Base-by-base conservation (phyloP, 2,113 vertebrate species). In the Toxotes jaculatrix region DNA sequence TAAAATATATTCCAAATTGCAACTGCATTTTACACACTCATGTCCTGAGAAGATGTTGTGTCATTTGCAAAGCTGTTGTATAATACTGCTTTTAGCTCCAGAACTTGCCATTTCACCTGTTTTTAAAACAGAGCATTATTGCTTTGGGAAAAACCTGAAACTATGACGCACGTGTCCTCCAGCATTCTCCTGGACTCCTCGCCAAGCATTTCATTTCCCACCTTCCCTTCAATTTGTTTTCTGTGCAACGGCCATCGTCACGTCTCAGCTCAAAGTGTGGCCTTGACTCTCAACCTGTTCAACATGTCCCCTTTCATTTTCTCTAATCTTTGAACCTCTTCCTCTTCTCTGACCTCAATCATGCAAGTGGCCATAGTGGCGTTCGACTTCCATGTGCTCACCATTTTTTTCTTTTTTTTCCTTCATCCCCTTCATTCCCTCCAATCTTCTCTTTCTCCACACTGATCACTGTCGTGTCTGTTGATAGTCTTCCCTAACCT, bases 271-370 rank as follows among this genome's bases (percentile, higher is more conserved):
- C 49, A 27, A 57, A 77, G 67, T 43, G 23, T 40, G 32, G 7
- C 42, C 57, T 31, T 4, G 23, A 68, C 43, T 73, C 73, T 21
- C 9, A 21, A 70, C 56, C 57, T 63, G 51, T 72, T 62, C 42
- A n/a, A 21, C 62, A 14, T 40, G 59, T 77, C 77, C 21, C 45
- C 40, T 86, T 73, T 80, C 16, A 75, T 87, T 82, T 78, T 17
- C 69, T 84, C 53, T 65, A 79, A 86, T 82, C 57, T 69, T 32
- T 66, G 61, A 53, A 71, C 34, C 27, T 53, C 55, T 38, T 70
- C 51, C n/a, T 69, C 34, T 67, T 61, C 3, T 56, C 42, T 86
- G 80, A 87, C 88, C 80, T 86, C 81, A 81, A 77, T 88, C 88
- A 73, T 40, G 0, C 66, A 21, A 40, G 42, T 53, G 73, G 36